Conservation (phyloP, 2,888 invertebrate species). For the Amiota communis region DNA sequence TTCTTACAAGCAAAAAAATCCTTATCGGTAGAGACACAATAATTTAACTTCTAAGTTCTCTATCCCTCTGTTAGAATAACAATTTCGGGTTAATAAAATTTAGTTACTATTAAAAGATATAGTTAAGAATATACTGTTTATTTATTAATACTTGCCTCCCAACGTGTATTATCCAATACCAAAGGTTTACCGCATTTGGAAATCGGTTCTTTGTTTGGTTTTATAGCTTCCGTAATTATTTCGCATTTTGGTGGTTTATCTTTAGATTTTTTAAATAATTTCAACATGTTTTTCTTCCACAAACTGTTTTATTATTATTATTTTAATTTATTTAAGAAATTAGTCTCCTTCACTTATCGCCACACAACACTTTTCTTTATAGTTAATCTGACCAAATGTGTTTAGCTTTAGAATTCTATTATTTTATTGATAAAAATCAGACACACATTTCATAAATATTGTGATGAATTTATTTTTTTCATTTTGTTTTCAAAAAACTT, state of each 20-base stretch:
- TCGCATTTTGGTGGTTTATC: conserved; percentile 69
- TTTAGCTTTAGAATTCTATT: too few relatives aligned
- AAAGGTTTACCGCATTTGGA: conserved; percentile 70
- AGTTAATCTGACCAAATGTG: too few relatives aligned
- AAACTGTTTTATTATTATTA: not conserved
- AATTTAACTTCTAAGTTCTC: conserved; percentile 25
- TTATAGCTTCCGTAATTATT: conserved; percentile 64
- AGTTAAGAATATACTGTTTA: not conserved
- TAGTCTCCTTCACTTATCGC: too few relatives aligned
- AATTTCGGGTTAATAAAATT: not conserved
- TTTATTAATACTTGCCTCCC: conserved; percentile 71
- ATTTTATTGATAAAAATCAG: too few relatives aligned
- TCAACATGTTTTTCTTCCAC: conserved; percentile 55
- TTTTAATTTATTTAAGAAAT: too few relatives aligned
- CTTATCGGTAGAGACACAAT: too few relatives aligned
- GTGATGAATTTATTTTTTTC: not conserved
- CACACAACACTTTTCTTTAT: too few relatives aligned
- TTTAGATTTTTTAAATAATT: conserved; percentile 65
- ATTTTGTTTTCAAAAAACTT: not conserved
- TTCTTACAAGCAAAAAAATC: too few relatives aligned
- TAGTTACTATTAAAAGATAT: too few relatives aligned
- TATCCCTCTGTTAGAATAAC: conserved; percentile 25
- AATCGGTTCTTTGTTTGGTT: conserved; percentile 57
- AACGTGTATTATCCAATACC: conserved; percentile 69
- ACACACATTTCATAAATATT: too few relatives aligned